Base-by-base conservation (phyloP, 2,888 invertebrate genomes). In the Drepana falcataria region DNA sequence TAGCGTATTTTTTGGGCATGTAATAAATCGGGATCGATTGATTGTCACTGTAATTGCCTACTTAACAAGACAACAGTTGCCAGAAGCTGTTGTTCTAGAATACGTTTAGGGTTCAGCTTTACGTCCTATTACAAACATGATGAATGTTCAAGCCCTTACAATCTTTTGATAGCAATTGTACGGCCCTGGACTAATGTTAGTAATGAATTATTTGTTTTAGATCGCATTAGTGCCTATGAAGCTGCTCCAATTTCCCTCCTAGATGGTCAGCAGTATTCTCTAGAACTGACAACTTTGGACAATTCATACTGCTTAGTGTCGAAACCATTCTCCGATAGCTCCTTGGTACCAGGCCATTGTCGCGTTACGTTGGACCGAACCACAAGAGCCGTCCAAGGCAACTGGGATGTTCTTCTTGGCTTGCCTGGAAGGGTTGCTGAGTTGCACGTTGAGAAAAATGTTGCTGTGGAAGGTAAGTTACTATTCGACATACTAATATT, bases 321-420 rank as follows among this genome's bases (percentile, higher is more conserved):
- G 0, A 83, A 87, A 60, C 90, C 90, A 0, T 90, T 88, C 56
- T 74, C 85, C 1, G 87, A 87, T 41, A 84, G 83, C 52, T 70
- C 84, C 0, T 61, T 91, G 47, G 75, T 91, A 2, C 68, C 88
- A 2, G 90, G 90, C 0, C 83, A 87, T 35, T 92, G 92, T 53
- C 68, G 58, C 4, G 78, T 91, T 33, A 82, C 78, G 1, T 59
- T 91, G 33, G 82, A 85, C 21, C 77, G 81, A 4, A 77, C 85
- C 0, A 85, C 85, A 0, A 77, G 90, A 59, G 87, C 88, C 0
- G 80, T 89, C 1, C 85, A 90, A 58, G 92, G 92, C 2, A 77
- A 77, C 52, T 92, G 92, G 92, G 77, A 77, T 51, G 75, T 91
- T 0, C 61, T 85, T 1, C 68, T 90, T 37, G 92, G 91, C 1